Conservation (phyloP, 2,797 vertebrate species). For the Kryptolebias ocellatus region DNA sequence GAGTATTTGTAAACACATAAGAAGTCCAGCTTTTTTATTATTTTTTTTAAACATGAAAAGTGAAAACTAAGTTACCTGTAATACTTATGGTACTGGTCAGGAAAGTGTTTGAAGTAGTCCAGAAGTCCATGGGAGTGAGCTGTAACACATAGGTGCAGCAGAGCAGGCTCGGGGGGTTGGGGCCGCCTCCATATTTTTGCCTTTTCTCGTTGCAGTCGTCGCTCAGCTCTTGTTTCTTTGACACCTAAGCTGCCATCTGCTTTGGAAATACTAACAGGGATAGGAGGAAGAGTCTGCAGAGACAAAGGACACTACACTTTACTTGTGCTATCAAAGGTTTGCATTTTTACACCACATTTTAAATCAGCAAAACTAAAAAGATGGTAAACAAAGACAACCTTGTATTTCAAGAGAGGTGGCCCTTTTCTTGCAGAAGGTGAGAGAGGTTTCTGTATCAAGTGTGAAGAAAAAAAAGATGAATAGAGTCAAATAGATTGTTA, state of each 20-base stretch:
- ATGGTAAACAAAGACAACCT: constrained; percentile 55
- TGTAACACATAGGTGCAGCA: constrained; percentile 85
- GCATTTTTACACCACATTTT: background rate
- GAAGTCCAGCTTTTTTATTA: background rate
- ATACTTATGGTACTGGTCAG: constrained; percentile 72
- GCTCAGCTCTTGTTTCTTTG: constrained; percentile 64
- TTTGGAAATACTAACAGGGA: constrained; percentile 64
- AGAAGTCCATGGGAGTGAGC: constrained; percentile 82
- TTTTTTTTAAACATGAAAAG: background rate
- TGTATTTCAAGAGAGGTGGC: constrained; percentile 76
- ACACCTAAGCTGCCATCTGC: constrained; percentile 14
- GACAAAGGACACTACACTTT: background rate
- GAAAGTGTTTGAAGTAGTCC: constrained; percentile 81
- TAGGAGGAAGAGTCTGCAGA: constrained; percentile 88
- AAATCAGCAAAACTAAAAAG: background rate
- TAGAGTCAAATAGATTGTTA: background rate
- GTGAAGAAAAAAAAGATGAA: background rate
- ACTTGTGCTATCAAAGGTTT: background rate
- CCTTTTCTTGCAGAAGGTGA: constrained; percentile 39
- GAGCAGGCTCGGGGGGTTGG: constrained; percentile 76
- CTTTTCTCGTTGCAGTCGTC: constrained; percentile 48
- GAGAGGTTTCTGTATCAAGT: constrained; percentile 51
- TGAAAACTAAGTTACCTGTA: constrained; percentile 54
- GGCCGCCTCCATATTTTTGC: constrained; percentile 67
- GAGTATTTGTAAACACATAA: too few species aligned